These are phyloP conservation scores for Mastacembelus armatus DNA, from an alignment of 2,797 vertebrate genomes.

Conservation along the genomic window DNA sequence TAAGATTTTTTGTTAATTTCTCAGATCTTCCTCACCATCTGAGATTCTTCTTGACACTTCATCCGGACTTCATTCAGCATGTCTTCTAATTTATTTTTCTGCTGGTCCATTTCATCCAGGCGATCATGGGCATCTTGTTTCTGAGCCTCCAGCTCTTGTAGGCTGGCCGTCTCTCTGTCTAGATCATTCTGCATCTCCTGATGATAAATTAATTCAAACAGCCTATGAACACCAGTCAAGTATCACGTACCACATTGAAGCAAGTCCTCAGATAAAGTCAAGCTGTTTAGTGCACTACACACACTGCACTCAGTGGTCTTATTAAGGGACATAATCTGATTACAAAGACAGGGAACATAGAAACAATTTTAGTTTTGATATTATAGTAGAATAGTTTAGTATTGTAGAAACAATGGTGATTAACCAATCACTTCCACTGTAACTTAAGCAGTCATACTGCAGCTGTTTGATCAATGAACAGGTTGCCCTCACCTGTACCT, in stretches of 20 bases:
- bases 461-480: neutral
- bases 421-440: neutral
- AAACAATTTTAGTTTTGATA: too few relatives aligned
- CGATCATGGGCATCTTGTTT: constrained; percentile 97
- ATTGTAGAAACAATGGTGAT: neutral
- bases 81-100: constrained; percentile 95
- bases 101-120: constrained; percentile 98
- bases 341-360: too few relatives aligned
- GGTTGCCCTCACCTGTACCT: constrained; percentile 90
- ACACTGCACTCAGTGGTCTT: neutral
- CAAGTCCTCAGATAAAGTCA: neutral
- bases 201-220: neutral
- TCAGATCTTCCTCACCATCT: constrained; percentile 87
- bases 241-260: neutral
- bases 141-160: constrained; percentile 96
- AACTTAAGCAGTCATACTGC: neutral
- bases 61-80: constrained; percentile 94
- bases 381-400: too few relatives aligned
- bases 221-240: neutral
- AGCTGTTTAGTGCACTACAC: neutral
- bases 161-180: constrained; percentile 90
- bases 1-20: neutral
- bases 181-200: constrained; percentile 96
- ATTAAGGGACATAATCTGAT: too few relatives aligned
- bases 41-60: constrained; percentile 96